Evolutionary conservation across 2,113 vertebrate genomes (phyloP).

Genomic region (Atherinomorus stipes): DNA sequence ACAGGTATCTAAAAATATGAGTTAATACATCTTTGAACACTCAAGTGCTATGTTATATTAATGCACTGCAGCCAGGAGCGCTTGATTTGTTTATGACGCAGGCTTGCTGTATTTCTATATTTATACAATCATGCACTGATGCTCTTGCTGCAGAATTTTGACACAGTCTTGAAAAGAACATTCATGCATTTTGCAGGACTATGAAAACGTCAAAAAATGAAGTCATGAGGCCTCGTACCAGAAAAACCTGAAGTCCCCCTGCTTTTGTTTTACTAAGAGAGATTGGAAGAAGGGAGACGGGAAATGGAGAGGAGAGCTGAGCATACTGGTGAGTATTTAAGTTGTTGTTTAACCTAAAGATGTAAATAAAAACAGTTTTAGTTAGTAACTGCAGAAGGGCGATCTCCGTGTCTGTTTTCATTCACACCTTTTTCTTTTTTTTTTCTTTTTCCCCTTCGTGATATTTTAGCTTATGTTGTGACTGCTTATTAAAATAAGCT

Average conservation of each 20-base stretch:
- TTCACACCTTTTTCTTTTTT: too few relatives aligned
- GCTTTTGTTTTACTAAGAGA: constrained; percentile 64
- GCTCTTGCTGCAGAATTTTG: not conserved
- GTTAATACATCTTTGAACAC: not conserved
- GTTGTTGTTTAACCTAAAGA: not conserved
- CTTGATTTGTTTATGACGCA: not conserved
- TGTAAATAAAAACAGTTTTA: not conserved
- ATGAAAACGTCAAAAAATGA: constrained; percentile 71
- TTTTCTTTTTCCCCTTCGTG: too few relatives aligned
- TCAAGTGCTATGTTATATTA: not conserved
- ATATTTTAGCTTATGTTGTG: too few relatives aligned
- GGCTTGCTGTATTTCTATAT: not conserved
- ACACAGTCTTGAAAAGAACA: not conserved
- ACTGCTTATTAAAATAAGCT: too few relatives aligned
- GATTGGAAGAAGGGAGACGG: constrained; percentile 48
- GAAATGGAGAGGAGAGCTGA: constrained; percentile 78
- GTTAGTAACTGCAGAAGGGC: too few relatives aligned
- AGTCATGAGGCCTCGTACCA: constrained; percentile 84
- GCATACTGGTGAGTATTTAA: constrained; percentile 89
- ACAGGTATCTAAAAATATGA: too few relatives aligned
- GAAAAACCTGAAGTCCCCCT: constrained; percentile 91
- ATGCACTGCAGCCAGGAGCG: not conserved
- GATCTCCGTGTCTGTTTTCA: too few relatives aligned
- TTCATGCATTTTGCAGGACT: constrained; percentile 64
- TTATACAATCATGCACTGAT: not conserved